Evolutionary conservation across 2,797 vertebrate genomes (phyloP).

Genomic region (Kryptopterus vitreolus): DNA sequence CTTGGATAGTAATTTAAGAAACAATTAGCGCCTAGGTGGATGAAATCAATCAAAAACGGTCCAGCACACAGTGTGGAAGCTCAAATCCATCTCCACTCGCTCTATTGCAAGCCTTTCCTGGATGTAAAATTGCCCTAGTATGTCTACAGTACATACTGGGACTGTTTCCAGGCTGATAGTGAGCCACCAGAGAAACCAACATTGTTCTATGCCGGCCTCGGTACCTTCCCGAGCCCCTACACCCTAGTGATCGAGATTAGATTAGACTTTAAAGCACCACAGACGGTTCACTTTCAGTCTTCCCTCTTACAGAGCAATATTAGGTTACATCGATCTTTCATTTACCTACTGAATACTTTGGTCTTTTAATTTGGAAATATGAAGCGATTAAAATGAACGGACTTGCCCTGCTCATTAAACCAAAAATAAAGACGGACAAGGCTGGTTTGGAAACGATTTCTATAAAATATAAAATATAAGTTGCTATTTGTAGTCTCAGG

Average conservation of each 20-base stretch:
- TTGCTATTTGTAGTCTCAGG: constrained; percentile 27
- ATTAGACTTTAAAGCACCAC: not conserved
- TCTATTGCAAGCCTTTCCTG: not conserved
- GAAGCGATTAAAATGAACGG: not conserved
- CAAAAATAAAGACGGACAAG: not conserved
- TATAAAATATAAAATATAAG: constrained; percentile 26
- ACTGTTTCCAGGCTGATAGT: not conserved
- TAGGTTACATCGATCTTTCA: not conserved
- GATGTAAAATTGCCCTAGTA: not conserved
- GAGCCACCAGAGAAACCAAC: not conserved
- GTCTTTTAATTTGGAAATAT: not conserved
- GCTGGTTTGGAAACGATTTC: constrained; percentile 28
- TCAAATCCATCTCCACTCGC: not conserved
- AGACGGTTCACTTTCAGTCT: not conserved
- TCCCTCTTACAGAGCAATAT: not conserved
- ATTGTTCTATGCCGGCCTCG: not conserved
- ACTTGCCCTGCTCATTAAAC: not conserved
- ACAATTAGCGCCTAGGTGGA: not conserved
- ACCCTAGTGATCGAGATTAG: not conserved
- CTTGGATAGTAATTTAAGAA: not conserved
- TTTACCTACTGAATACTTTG: not conserved
- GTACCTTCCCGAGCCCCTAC: not conserved
- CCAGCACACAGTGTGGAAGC: not conserved
- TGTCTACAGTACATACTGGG: not conserved
- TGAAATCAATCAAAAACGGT: not conserved